Conservation (phyloP, 2,888 invertebrate species). For the Dyspetes luteomarginatus region DNA sequence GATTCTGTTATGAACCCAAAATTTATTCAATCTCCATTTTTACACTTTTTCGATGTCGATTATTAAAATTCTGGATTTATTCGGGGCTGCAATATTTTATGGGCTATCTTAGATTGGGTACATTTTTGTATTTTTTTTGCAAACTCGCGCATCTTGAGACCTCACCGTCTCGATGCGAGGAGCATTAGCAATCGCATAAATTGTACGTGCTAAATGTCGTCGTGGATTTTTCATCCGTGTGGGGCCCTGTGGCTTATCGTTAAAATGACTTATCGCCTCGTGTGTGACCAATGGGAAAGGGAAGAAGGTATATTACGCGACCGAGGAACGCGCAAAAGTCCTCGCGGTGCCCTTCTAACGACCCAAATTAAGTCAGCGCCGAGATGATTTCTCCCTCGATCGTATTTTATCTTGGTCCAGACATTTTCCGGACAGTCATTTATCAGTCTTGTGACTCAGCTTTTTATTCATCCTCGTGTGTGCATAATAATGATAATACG, state of each 20-base stretch:
- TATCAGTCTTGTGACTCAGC: constrained; percentile 59
- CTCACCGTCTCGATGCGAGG: constrained; percentile 45
- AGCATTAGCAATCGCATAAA: constrained; percentile 65
- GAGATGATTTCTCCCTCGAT: constrained; percentile 68
- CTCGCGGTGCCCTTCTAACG: constrained; percentile 72
- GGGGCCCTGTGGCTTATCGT: constrained; percentile 75
- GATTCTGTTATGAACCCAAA: no score
- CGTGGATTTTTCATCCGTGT: constrained; percentile 61
- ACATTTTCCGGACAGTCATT: constrained; percentile 61
- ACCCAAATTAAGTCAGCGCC: constrained; percentile 76
- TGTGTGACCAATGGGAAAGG: constrained; percentile 51
- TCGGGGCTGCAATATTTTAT: neutral
- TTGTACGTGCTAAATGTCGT: constrained; percentile 56
- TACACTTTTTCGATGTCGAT: neutral
- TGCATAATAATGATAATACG: constrained; percentile 9
- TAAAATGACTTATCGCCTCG: constrained; percentile 80
- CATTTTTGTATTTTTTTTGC: no score
- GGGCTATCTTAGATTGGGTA: neutral
- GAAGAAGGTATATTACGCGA: constrained; percentile 42
- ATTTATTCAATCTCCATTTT: neutral
- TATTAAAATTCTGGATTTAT: neutral
- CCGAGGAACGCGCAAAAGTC: constrained; percentile 49
- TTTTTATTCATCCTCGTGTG: constrained; percentile 29
- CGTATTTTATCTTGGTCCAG: constrained; percentile 77
- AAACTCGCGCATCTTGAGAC: constrained; percentile 36